These are phyloP conservation scores for Lichenostomus cassidix DNA, from an alignment of 2,113 vertebrate genomes.

Conservation along the genomic window DNA sequence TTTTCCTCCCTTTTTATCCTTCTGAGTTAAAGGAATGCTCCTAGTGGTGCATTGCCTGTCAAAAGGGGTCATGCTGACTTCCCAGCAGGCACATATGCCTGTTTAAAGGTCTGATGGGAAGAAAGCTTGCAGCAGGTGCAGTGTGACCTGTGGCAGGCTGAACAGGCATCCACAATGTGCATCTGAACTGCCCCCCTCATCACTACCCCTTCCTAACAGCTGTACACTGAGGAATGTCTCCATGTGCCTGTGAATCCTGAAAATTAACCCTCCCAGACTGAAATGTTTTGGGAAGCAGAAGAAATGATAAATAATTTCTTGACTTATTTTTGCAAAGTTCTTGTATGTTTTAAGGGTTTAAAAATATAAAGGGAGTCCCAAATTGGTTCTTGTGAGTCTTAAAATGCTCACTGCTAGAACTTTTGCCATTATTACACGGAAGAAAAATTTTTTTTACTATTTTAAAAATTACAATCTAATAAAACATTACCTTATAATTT, in stretches of 20 bases:
- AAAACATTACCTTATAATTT: constrained; percentile 25
- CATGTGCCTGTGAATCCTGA: neutral
- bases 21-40: neutral
- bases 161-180: neutral
- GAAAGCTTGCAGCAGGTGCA: neutral
- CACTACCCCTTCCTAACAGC: neutral
- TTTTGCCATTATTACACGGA: neutral
- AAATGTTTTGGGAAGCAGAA: neutral
- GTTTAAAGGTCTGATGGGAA: neutral
- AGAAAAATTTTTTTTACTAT: neutral
- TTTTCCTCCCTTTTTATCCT: neutral
- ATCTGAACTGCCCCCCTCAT: rapidly evolving
- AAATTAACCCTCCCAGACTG: neutral
- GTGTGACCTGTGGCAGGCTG: neutral
- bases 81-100: neutral
- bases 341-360: neutral
- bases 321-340: neutral
- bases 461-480: constrained; percentile 23
- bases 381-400: neutral
- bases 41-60: neutral
- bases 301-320: neutral
- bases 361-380: neutral
- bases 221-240: neutral
- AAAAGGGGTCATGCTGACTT: neutral
- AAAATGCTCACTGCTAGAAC: constrained; percentile 17